Percentiles rank a stretch among this genome's conserved stretches.
Evolutionary conservation across 2,113 vertebrate species (phyloP).

Genomic region (Neodon shergylaensis): DNA sequence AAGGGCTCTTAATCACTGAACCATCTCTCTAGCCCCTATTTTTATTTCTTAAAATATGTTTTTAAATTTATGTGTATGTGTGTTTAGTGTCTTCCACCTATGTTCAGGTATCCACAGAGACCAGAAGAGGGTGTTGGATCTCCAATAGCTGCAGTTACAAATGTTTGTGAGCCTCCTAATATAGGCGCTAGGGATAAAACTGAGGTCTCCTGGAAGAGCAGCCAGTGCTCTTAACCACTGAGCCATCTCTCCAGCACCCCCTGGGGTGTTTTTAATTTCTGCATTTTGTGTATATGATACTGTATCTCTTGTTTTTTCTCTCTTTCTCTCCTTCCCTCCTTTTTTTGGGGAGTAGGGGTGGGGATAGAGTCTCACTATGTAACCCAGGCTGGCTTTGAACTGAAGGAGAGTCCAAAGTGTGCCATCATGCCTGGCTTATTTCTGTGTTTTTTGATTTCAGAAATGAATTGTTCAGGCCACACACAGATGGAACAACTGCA

Average conservation of each 20-base stretch:
- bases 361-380: background rate
- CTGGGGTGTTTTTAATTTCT: background rate
- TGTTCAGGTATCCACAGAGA: background rate
- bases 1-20: background rate
- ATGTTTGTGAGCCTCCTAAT: background rate
- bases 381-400: background rate
- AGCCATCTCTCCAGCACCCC: no score
- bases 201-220: background rate
- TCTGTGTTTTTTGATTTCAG: conserved; percentile 17
- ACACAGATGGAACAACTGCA: background rate
- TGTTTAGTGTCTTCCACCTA: background rate
- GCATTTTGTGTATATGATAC: background rate
- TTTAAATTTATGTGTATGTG: background rate
- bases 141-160: background rate
- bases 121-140: background rate
- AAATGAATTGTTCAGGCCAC: background rate
- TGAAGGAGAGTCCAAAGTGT: no score
- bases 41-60: background rate
- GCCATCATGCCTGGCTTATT: background rate
- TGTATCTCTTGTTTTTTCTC: background rate
- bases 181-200: background rate
- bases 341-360: no score
- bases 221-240: background rate
- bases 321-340: background rate
- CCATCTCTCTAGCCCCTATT: background rate